Percentiles rank a stretch among this genome's conserved stretches.
phyloP scores from a whole-genome alignment of 2,113 vertebrate species.

The Silurus glanis region DNA sequence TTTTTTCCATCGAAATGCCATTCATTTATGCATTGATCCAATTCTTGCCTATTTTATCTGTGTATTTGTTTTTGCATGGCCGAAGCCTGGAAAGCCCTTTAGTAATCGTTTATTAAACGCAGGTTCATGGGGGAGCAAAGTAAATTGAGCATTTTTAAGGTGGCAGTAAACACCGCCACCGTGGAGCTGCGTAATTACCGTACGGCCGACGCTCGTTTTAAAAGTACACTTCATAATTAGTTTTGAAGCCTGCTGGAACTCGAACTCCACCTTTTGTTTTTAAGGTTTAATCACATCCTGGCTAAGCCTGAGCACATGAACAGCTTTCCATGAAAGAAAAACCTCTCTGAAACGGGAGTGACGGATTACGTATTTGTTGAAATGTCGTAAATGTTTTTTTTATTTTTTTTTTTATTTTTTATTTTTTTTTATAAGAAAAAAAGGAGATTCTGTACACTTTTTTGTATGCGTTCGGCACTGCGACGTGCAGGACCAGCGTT shows the following conservation, averaged over 20 bases:
- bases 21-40: not conserved
- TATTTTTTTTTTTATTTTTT: no score
- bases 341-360: not conserved
- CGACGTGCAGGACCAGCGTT: not conserved
- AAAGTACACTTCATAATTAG: not conserved
- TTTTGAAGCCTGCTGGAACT: constrained; percentile 9
- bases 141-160: constrained; percentile 24
- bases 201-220: not conserved
- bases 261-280: not conserved
- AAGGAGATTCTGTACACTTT: not conserved
- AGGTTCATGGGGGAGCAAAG: not conserved
- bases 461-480: constrained; percentile 11
- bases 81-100: not conserved
- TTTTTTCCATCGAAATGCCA: not conserved
- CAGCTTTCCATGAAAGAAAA: not conserved
- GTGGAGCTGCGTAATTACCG: constrained; percentile 8
- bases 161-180: not conserved
- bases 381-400: not conserved
- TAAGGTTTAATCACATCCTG: not conserved
- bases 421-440: no score
- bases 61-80: not conserved
- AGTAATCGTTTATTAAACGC: constrained; percentile 4
- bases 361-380: no score
- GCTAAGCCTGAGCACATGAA: not conserved
- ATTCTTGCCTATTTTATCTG: not conserved